These are phyloP conservation scores for Upupa epops DNA, from an alignment of 2,113 vertebrate species.

Conservation along the genomic window DNA sequence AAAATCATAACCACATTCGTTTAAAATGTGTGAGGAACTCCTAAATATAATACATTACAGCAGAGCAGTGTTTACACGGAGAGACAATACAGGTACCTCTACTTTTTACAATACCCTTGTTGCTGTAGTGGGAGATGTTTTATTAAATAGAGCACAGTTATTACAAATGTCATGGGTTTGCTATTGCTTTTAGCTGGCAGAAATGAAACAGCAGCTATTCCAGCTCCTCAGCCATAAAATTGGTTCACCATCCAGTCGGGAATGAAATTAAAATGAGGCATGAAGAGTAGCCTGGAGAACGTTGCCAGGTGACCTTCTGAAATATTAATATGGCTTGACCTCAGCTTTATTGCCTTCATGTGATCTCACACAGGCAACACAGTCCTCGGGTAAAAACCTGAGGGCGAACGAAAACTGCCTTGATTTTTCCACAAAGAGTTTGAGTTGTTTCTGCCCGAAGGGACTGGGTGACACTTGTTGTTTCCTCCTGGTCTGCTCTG, in stretches of 20 bases:
- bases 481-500: neutral
- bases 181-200: constrained; percentile 10
- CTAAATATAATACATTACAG: neutral
- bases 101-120: neutral
- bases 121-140: neutral
- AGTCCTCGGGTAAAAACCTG: neutral
- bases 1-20: neutral
- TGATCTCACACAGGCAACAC: neutral
- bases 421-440: neutral
- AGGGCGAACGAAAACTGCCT: neutral
- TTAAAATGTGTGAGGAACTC: neutral
- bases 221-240: neutral
- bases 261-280: constrained; percentile 24
- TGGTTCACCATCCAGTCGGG: neutral
- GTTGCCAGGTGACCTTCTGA: constrained; percentile 36
- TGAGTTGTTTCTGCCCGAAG: neutral
- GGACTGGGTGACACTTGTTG: neutral
- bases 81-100: neutral
- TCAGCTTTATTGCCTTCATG: neutral
- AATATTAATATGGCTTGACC: constrained; percentile 26
- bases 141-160: neutral
- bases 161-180: constrained; percentile 15
- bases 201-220: constrained; percentile 3
- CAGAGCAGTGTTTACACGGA: neutral
- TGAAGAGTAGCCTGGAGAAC: neutral